phyloP scores from a whole-genome alignment of 2,888 invertebrate species.

The Patella depressa region DNA sequence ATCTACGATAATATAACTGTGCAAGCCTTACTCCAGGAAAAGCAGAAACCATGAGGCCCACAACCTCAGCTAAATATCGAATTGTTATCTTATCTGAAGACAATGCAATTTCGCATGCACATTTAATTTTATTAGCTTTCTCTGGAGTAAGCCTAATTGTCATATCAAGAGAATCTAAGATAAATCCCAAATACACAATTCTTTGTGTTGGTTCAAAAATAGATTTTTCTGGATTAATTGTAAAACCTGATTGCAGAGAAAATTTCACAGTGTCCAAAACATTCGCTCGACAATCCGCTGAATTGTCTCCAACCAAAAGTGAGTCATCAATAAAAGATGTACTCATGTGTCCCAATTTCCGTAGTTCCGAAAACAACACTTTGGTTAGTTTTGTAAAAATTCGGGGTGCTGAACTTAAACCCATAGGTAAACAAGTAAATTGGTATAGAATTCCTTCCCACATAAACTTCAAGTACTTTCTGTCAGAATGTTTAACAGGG shows the following conservation, averaged over 20 bases:
- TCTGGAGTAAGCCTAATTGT: conserved; percentile 9
- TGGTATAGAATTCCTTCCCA: conserved; percentile 24
- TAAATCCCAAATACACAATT: conserved; percentile 20
- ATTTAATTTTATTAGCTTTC: conserved; percentile 14
- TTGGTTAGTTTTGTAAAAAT: conserved; percentile 1
- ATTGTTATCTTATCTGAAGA: conserved; percentile 10
- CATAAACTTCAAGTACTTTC: conserved; percentile 21
- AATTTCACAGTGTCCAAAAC: conserved; percentile 10
- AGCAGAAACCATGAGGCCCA: conserved; percentile 17
- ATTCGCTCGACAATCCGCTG: conserved; percentile 15
- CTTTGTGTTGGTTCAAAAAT: conserved; percentile 10
- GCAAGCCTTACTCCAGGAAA: conserved; percentile 10
- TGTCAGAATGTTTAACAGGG: conserved; percentile 12
- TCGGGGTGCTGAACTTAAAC: conserved; percentile 5
- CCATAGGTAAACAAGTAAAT: conserved; percentile 20
- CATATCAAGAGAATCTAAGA: conserved; percentile 16
- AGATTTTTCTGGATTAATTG: conserved; percentile 12
- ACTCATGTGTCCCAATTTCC: conserved; percentile 6
- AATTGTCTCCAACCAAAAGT: conserved; percentile 9
- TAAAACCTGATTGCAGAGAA: conserved; percentile 2
- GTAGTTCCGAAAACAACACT: conserved; percentile 3
- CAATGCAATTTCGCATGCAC: background rate
- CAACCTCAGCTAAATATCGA: conserved; percentile 17
- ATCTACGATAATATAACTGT: conserved; percentile 12
- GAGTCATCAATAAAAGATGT: conserved; percentile 18